phyloP scores from a whole-genome alignment of 2,888 invertebrate genomes.

The Pyrrhosoma nymphula region DNA sequence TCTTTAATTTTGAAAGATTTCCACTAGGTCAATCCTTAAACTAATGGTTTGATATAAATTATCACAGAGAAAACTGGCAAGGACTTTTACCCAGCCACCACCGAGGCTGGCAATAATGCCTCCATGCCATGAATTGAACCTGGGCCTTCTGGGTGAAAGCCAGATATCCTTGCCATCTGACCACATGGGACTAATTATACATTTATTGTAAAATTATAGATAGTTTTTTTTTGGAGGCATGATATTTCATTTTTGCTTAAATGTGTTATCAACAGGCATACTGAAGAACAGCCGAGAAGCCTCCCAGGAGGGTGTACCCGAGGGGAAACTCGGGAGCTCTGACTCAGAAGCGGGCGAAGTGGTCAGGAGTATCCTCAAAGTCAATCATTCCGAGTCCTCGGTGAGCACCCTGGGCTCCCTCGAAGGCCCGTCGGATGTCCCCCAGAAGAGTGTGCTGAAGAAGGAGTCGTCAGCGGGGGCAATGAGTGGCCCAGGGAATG shows the following conservation, averaged over 20 bases:
- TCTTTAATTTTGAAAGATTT: too few species aligned
- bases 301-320: slow-evolving; percentile 67
- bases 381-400: slow-evolving; percentile 79
- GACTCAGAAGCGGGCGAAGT: slow-evolving; percentile 73
- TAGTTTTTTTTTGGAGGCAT: too few species aligned
- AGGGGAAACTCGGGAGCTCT: slow-evolving; percentile 58
- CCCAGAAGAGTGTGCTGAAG: slow-evolving; percentile 71
- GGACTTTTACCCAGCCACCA: too few species aligned
- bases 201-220: too few species aligned
- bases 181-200: too few species aligned
- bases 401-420: slow-evolving; percentile 73
- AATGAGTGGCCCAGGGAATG: slow-evolving; percentile 68
- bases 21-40: background rate
- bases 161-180: too few species aligned
- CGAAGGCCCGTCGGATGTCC: slow-evolving; percentile 69
- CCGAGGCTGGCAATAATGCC: too few species aligned
- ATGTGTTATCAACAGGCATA: background rate
- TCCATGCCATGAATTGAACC: too few species aligned
- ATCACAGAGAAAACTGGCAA: background rate
- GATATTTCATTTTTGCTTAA: too few species aligned
- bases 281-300: slow-evolving; percentile 52
- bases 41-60: background rate
- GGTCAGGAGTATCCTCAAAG: slow-evolving; percentile 81
- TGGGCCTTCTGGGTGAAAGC: too few species aligned
- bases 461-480: slow-evolving; percentile 70